Evolutionary conservation across 2,113 vertebrate species (phyloP).

Genomic region (Anolis carolinensis): DNA sequence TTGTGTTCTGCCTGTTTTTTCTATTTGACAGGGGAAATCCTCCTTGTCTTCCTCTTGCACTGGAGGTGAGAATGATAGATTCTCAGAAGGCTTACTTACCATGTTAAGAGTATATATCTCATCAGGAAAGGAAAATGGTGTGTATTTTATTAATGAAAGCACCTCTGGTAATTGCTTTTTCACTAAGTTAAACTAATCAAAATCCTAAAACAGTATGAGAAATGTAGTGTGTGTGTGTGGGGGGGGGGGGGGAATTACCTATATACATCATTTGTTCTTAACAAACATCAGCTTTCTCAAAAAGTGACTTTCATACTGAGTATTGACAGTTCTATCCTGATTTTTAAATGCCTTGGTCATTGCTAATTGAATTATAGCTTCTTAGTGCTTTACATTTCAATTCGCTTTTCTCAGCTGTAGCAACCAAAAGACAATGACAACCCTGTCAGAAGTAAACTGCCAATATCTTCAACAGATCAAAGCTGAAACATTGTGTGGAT

Average conservation of each 20-base stretch:
- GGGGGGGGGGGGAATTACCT: neutral
- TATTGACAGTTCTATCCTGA: neutral
- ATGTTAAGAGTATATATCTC: too few relatives aligned
- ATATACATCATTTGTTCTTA: neutral
- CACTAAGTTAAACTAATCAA: neutral
- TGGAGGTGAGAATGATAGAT: too few relatives aligned
- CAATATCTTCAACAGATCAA: constrained; percentile 4
- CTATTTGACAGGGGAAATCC: too few relatives aligned
- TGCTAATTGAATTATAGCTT: constrained; percentile 50
- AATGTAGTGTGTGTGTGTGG: neutral
- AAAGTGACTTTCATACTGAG: neutral
- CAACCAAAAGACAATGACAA: constrained; percentile 3
- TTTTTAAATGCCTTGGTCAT: constrained; percentile 41
- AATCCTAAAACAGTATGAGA: neutral
- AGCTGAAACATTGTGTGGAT: neutral
- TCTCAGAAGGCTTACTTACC: too few relatives aligned
- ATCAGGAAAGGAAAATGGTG: too few relatives aligned
- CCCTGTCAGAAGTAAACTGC: neutral
- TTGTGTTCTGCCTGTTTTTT: too few relatives aligned
- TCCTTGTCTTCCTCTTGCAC: too few relatives aligned
- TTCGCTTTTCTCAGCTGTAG: constrained; percentile 32
- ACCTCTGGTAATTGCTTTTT: neutral
- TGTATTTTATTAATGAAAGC: neutral
- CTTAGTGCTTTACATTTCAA: constrained; percentile 27
- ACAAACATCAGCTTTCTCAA: neutral